phyloP scores from a whole-genome alignment of 2,888 invertebrate species.

The Standfussiana lucernea region DNA sequence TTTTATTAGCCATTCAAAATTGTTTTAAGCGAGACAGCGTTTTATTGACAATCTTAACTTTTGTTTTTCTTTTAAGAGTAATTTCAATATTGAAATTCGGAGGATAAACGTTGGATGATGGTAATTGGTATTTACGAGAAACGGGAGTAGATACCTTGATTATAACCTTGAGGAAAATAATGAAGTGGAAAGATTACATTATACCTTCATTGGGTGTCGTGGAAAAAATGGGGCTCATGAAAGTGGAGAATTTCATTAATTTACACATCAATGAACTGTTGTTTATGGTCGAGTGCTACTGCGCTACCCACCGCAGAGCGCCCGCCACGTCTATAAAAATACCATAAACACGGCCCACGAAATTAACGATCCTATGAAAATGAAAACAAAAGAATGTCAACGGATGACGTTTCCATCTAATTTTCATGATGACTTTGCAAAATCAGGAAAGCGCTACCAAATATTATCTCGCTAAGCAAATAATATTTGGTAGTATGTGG shows the following conservation, averaged over 20 bases:
- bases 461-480: background rate
- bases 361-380: slow-evolving; percentile 29
- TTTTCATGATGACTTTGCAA: slow-evolving; percentile 7
- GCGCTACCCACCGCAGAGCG: slow-evolving; percentile 63
- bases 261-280: slow-evolving; percentile 70
- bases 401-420: slow-evolving; percentile 8
- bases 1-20: slow-evolving; percentile 49
- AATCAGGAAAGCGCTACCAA: too few species aligned
- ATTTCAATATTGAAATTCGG: slow-evolving; percentile 53
- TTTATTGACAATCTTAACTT: slow-evolving; percentile 45
- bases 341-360: slow-evolving; percentile 21
- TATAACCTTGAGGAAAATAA: slow-evolving; percentile 29
- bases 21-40: slow-evolving; percentile 42
- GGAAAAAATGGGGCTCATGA: slow-evolving; percentile 51
- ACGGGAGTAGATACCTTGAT: slow-evolving; percentile 26
- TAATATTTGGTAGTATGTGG: background rate
- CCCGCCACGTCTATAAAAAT: slow-evolving; percentile 26
- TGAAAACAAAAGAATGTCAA: slow-evolving; percentile 40
- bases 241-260: slow-evolving; percentile 69
- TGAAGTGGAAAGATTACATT: slow-evolving; percentile 48
- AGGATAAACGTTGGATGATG: slow-evolving; percentile 46
- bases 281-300: slow-evolving; percentile 70
- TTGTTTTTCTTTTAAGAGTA: slow-evolving; percentile 48
- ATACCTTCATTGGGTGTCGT: slow-evolving; percentile 10
- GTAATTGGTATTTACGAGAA: slow-evolving; percentile 52